phyloP scores from a whole-genome alignment of 2,888 invertebrate species.

The Stenolophus ochropezus region DNA sequence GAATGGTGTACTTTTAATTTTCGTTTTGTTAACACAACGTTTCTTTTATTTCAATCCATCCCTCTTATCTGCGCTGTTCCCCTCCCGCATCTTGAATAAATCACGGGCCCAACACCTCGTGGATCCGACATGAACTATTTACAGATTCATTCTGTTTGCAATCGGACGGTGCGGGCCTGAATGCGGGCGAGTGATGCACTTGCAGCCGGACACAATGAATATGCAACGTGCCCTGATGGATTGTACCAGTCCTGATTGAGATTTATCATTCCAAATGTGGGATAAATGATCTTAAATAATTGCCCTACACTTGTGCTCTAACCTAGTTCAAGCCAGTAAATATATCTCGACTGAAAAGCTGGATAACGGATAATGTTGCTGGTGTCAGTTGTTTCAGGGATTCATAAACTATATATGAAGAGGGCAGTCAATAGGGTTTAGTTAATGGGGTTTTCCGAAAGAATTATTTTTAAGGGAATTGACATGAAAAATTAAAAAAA shows the following conservation, averaged over 20 bases:
- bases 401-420: too few species aligned
- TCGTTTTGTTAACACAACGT: too few species aligned
- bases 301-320: not conserved
- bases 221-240: constrained; percentile 26
- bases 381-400: too few species aligned
- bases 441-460: too few species aligned
- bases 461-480: too few species aligned
- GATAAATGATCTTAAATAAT: not conserved
- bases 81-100: constrained; percentile 53
- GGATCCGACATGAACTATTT: constrained; percentile 55
- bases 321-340: not conserved
- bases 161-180: not conserved
- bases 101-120: constrained; percentile 50
- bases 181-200: not conserved
- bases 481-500: too few species aligned
- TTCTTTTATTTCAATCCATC: too few species aligned
- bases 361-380: too few species aligned
- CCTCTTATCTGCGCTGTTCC: too few species aligned
- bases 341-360: not conserved
- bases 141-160: constrained; percentile 55
- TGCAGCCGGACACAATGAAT: not conserved
- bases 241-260: not conserved
- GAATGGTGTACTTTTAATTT: too few species aligned
- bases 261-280: not conserved
- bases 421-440: too few species aligned